Base-by-base conservation (phyloP, 2,888 invertebrate genomes). In the Hartigia nigra region DNA sequence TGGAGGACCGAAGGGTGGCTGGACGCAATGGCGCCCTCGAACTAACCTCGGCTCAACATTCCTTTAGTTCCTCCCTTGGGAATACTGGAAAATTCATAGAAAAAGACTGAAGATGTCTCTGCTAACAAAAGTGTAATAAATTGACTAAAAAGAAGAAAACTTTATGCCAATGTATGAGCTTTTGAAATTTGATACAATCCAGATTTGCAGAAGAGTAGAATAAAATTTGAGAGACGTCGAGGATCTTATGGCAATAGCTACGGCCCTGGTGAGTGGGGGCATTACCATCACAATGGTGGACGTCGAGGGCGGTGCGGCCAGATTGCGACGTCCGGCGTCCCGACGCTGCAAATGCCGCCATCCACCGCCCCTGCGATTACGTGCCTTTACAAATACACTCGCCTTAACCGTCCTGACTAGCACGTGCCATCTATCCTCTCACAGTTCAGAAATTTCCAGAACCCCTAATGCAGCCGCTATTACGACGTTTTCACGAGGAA, bases 321-420 rank as follows among this genome's bases (percentile, higher is more conserved):
- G 87, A 88, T 89, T 88, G 86, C 87, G 86, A 88, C 87, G 88
- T 88, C 88, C 88, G 88, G 88, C 87, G 86, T 88, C 87, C 84
- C 88, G 84, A 88, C 88, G 87, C 88, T 81, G 81, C 77, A 69
- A 74, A 74, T 55, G 77, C 76, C 77, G 77, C 35, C 80, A 82
- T 81, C 81, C 81, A 80, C 36, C 88, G 88, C 88, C 88, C 88
- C 86, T 83, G 78, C 86, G 88, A 88, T 88, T 88, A 86, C 86
- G 83, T 82, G 84, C 84, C 83, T 80, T 84, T 82, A 82, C 69
- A 81, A 79, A 78, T 82, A 82, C 81, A 80, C 80, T 82, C 79
- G 80, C 83, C 78, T 85, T 81, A 81, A 34, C 32, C 36, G 4
- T 77, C 70, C 76, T 76, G 78, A 79, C 39, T 70, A 81, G 78